Evolutionary conservation across 2,797 vertebrate genomes (phyloP).

Genomic region (Pseudochaenichthys georgianus): DNA sequence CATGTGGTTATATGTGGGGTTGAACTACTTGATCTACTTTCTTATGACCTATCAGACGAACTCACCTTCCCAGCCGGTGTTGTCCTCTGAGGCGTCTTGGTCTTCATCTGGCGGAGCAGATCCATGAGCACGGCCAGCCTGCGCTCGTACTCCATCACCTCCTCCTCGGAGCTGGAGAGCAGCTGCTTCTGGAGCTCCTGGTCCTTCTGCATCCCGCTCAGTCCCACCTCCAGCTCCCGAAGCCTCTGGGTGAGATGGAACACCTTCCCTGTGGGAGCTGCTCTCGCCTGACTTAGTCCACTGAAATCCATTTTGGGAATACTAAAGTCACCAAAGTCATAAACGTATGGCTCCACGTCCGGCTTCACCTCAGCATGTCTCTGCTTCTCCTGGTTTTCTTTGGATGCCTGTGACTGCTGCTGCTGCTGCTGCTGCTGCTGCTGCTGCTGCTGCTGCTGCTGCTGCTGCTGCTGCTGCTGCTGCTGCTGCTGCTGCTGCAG

Average conservation of each 20-base stretch:
- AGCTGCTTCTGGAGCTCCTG: slow-evolving; percentile 90
- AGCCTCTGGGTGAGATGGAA: slow-evolving; percentile 85
- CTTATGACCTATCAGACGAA: not conserved
- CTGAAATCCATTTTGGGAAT: slow-evolving; percentile 69
- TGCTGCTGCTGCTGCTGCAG: slow-evolving; percentile 65
- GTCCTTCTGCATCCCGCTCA: slow-evolving; percentile 82
- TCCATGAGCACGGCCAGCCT: slow-evolving; percentile 86
- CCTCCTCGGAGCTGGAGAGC: slow-evolving; percentile 86
- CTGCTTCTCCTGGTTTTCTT: slow-evolving; percentile 38
- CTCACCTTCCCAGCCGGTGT: slow-evolving; percentile 61
- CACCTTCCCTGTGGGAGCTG: slow-evolving; percentile 70
- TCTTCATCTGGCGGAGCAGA: slow-evolving; percentile 82
- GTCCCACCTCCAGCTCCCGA: slow-evolving; percentile 85
- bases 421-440: no score
- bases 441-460: no score
- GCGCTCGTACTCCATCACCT: slow-evolving; percentile 88
- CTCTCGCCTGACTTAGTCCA: slow-evolving; percentile 37
- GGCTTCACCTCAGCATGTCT: slow-evolving; percentile 13
- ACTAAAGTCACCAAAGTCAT: slow-evolving; percentile 60
- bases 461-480: no score
- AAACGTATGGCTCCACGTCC: not conserved
- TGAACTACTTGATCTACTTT: not conserved
- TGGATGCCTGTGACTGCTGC: slow-evolving; percentile 38
- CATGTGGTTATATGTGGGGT: not conserved
- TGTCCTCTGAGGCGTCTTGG: slow-evolving; percentile 41